Evolutionary conservation across 2,797 vertebrate species (phyloP).

Genomic region (Typhlichthys eigenmanni): DNA sequence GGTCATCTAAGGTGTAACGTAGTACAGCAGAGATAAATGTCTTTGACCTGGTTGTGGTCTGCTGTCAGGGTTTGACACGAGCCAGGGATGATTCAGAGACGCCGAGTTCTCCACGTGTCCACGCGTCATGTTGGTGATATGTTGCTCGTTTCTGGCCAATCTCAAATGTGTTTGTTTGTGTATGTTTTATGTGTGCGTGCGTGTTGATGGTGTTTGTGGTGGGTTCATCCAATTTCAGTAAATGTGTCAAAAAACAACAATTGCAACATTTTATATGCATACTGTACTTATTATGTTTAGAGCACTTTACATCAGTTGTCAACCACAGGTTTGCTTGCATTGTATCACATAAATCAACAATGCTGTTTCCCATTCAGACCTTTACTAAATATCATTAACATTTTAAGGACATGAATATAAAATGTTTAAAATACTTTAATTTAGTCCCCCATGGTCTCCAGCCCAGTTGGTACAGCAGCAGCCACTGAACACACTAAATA

Average conservation of each 20-base stretch:
- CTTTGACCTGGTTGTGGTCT: conserved; percentile 43
- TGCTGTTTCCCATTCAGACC: too few species aligned
- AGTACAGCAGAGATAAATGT: conserved; percentile 55
- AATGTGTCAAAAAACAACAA: not conserved
- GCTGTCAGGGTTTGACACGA: conserved; percentile 46
- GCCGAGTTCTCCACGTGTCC: conserved; percentile 43
- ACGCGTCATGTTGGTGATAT: conserved; percentile 44
- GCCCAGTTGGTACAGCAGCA: not conserved
- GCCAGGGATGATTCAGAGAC: conserved; percentile 41
- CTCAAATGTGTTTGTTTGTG: conserved; percentile 24
- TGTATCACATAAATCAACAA: too few species aligned
- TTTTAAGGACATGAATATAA: too few species aligned
- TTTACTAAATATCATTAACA: too few species aligned
- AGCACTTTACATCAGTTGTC: too few species aligned
- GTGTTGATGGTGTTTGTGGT: not conserved
- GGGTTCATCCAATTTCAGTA: too few species aligned
- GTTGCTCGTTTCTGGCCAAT: conserved; percentile 35
- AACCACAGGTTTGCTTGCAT: too few species aligned
- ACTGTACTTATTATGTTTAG: too few species aligned
- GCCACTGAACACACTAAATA: conserved; percentile 6
- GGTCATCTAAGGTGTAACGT: conserved; percentile 53
- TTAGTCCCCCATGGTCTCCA: too few species aligned
- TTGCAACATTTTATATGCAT: too few species aligned
- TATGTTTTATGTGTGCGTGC: conserved; percentile 2
- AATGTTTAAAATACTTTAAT: too few species aligned